Evolutionary conservation across 2,888 invertebrate species (phyloP).

Genomic region (Parnassius smintheus): DNA sequence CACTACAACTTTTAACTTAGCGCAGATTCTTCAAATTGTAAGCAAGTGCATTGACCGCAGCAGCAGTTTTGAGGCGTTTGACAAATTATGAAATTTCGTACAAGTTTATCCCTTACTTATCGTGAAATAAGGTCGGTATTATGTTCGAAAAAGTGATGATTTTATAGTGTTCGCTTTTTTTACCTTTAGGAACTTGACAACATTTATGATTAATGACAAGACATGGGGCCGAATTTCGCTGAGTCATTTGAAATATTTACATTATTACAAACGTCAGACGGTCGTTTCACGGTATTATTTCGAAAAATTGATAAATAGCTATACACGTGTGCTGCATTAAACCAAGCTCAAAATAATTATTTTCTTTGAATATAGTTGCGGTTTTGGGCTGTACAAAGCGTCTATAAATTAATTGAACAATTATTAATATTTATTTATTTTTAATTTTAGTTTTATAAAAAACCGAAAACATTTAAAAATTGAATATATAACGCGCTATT

Average conservation of each 20-base stretch:
- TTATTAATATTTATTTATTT: too few species aligned
- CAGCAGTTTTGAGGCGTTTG: conserved; percentile 16
- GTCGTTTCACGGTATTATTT: conserved; percentile 19
- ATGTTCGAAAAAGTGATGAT: neutral
- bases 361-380: too few species aligned
- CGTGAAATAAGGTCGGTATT: neutral
- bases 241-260: conserved; percentile 36
- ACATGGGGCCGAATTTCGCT: conserved; percentile 32
- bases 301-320: conserved; percentile 18
- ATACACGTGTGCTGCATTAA: neutral
- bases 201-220: conserved; percentile 38
- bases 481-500: too few species aligned
- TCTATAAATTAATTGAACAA: too few species aligned
- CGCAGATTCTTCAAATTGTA: conserved; percentile 35
- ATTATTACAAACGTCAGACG: conserved; percentile 27
- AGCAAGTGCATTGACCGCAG: conserved; percentile 25
- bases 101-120: conserved; percentile 4
- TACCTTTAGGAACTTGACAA: conserved; percentile 35
- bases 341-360: too few species aligned
- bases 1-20: conserved; percentile 35
- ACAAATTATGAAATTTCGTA: conserved; percentile 7
- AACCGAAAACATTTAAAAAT: too few species aligned
- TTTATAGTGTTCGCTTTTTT: conserved; percentile 28
- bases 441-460: too few species aligned
- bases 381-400: too few species aligned